Evolutionary conservation across 2,888 invertebrate genomes (phyloP), one percentile per base, ranked within the genome.

Genomic region (Tuta absoluta): DNA sequence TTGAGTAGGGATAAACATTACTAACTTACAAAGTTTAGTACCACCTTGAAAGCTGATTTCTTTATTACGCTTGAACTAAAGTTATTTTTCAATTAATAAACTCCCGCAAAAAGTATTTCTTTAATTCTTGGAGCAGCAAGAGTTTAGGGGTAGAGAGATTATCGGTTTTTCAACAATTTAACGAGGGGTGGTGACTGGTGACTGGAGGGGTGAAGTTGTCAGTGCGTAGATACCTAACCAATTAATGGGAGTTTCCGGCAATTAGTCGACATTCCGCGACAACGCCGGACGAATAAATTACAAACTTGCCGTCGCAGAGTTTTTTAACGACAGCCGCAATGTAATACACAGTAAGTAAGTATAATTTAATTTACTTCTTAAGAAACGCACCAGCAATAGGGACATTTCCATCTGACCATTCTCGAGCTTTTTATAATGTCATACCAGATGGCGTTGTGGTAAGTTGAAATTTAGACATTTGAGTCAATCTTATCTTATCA

Each of bases 231-330:
- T 63, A 51, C 63, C 63, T 65, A 77, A 80, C 75, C 80, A 77
- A 82, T 82, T 79, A 80, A 77, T 78, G 74, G 75, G 82, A 82
- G 79, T 85, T 85, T 78, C 71, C 75, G 74, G 77, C 80, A 85
- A 84, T 85, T 84, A 84, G 80, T 72, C 74, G 71, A 77, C 75
- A 76, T 77, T 80, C 70, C 72, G 72, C 67, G 71, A 69, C 71
- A 70, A 64, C 78, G 77, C 76, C 70, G 71, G 64, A 65, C 58
- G 82, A 83, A 85, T 84, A 83, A 82, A 82, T 83, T 83, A 83
- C 71, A 62, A 70, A 72, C 66, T 69, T 65, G 68, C 69, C 57
- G 33, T 56, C 24, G 3, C 23, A 14, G 51, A 14, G 51, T 23
- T 53, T 23, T 23, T 53, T 53, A 49, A 53, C 51, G 51, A 53